A percentile compares a stretch with the other conserved stretches of the same genome.
Conservation (phyloP, 2,888 invertebrate species). For the Pristionchus mayeri region DNA sequence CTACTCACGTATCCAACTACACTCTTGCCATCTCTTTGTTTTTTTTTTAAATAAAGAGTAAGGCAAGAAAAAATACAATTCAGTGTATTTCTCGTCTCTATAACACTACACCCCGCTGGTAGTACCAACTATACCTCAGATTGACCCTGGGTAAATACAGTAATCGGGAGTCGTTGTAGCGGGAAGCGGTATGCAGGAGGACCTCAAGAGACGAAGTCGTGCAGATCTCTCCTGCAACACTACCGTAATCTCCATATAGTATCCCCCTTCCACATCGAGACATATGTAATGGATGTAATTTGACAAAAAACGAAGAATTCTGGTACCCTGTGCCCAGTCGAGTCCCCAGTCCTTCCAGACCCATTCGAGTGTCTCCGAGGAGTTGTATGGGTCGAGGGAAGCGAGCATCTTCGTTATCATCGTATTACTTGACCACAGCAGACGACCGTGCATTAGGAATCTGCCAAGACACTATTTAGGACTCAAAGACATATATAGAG, state of each 20-base stretch:
- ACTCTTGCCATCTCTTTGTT: neutral
- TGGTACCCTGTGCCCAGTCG: constrained; percentile 92
- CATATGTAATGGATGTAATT: too few species aligned
- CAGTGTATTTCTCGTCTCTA: neutral
- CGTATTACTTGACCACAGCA: constrained; percentile 89
- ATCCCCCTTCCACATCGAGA: too few species aligned
- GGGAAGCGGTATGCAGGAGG: constrained; percentile 95
- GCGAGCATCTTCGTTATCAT: constrained; percentile 89
- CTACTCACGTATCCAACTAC: neutral
- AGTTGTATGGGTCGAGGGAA: constrained; percentile 97
- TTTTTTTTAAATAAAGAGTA: neutral
- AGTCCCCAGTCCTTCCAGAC: constrained; percentile 93
- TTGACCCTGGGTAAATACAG: constrained; percentile 91
- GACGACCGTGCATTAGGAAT: constrained; percentile 90
- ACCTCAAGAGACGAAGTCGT: constrained; percentile 93
- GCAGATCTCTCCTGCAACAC: constrained; percentile 66
- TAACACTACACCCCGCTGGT: too few species aligned
- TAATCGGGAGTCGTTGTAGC: constrained; percentile 97
- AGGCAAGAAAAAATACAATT: neutral
- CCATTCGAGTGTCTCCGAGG: constrained; percentile 98
- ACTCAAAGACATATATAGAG: too few species aligned
- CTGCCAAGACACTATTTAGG: constrained; percentile 76
- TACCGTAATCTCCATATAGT: neutral
- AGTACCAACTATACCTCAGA: constrained; percentile 7
- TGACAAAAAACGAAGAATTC: too few species aligned